These are phyloP conservation scores for Vombatus ursinus DNA, from an alignment of 2,113 vertebrate species.

Conservation along the genomic window DNA sequence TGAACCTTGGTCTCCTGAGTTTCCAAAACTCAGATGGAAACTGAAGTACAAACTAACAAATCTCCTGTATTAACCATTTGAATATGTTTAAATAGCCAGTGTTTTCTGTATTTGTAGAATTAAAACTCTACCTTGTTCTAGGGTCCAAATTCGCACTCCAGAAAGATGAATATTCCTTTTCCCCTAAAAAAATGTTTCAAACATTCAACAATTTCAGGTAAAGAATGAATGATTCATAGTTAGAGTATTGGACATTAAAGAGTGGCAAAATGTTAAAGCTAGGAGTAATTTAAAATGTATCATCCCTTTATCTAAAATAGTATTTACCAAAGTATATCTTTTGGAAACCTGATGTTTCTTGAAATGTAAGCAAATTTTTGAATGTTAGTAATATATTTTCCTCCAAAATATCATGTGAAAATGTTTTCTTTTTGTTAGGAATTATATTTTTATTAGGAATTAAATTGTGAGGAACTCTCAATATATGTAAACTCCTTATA, in stretches of 20 bases:
- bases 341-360: slow-evolving; percentile 1
- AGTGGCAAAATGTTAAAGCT: slow-evolving; percentile 13
- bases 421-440: background rate
- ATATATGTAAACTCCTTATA: background rate
- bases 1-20: background rate
- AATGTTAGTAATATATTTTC: background rate
- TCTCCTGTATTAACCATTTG: background rate
- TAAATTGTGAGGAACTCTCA: background rate
- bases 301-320: background rate
- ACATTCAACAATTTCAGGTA: background rate
- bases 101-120: background rate
- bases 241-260: slow-evolving; percentile 5
- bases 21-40: background rate
- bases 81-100: background rate
- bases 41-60: background rate
- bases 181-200: background rate
- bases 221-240: background rate
- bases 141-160: background rate
- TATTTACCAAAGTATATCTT: background rate
- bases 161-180: background rate
- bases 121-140: background rate
- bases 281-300: slow-evolving; percentile 21
- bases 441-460: background rate
- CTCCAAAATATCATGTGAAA: background rate
- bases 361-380: background rate